phyloP scores from a whole-genome alignment of 2,113 vertebrate genomes.

The Nycticorax nycticorax region DNA sequence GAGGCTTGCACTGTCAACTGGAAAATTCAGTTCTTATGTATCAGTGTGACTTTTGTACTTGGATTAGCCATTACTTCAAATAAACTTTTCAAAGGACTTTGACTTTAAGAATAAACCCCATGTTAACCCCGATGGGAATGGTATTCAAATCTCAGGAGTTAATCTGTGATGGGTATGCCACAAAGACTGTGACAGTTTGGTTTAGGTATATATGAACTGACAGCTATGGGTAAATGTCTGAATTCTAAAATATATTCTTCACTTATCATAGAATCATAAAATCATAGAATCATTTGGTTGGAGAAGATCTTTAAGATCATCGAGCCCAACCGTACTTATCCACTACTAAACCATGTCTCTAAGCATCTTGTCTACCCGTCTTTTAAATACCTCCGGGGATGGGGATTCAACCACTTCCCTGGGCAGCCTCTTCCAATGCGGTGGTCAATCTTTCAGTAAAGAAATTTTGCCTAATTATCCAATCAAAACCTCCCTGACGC shows the following conservation, averaged over 20 bases:
- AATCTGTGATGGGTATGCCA: background rate
- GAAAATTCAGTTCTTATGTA: background rate
- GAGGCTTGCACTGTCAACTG: background rate
- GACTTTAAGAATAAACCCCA: background rate
- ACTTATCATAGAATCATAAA: background rate
- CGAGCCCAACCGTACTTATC: too few species aligned
- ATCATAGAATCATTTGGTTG: too few species aligned
- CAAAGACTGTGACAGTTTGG: background rate
- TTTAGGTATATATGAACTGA: background rate
- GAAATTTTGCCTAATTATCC: too few species aligned
- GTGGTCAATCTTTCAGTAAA: too few species aligned
- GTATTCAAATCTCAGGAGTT: background rate
- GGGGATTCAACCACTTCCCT: too few species aligned
- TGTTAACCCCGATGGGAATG: background rate
- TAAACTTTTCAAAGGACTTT: conserved; percentile 1
- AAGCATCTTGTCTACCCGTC: too few species aligned
- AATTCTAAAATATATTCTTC: background rate
- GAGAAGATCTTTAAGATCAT: too few species aligned
- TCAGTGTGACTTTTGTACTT: background rate
- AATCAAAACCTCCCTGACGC: too few species aligned
- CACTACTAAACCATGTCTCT: too few species aligned
- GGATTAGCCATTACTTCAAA: background rate
- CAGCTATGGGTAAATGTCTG: background rate
- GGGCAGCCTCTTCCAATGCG: too few species aligned
- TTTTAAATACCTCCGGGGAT: too few species aligned